Conservation (phyloP, 2,797 vertebrate genomes). For the Acipenser oxyrinchus region DNA sequence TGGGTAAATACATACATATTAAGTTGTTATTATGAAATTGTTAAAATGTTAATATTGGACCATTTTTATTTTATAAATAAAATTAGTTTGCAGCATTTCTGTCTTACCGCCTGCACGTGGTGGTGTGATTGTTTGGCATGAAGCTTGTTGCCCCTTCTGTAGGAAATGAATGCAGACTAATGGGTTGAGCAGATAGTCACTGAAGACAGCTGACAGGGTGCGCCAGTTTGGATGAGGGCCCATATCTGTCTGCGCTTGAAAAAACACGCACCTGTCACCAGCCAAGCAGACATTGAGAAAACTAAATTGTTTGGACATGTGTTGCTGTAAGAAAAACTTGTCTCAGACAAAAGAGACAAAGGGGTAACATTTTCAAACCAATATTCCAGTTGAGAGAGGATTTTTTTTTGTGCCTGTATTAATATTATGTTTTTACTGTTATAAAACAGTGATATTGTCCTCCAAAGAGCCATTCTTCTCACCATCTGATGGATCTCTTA, state of each 20-base stretch:
- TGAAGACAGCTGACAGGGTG: slow-evolving; percentile 23
- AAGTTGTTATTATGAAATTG: too few relatives aligned
- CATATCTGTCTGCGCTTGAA: slow-evolving; percentile 2
- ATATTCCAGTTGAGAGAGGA: too few relatives aligned
- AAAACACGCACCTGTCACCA: slow-evolving; percentile 30
- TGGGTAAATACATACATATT: too few relatives aligned
- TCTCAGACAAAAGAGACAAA: too few relatives aligned
- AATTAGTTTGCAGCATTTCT: background rate
- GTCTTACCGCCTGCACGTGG: background rate
- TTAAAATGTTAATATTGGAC: too few relatives aligned
- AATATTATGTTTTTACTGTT: too few relatives aligned
- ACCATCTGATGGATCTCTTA: too few relatives aligned
- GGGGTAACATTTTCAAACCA: too few relatives aligned
- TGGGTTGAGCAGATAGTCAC: slow-evolving; percentile 17
- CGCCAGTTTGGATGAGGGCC: slow-evolving; percentile 5
- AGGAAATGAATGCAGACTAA: slow-evolving; percentile 39
- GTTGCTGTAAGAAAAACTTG: background rate
- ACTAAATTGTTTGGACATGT: background rate
- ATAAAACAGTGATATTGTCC: too few relatives aligned
- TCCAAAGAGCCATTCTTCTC: too few relatives aligned
- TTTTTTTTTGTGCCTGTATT: too few relatives aligned
- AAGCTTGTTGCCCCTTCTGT: slow-evolving; percentile 34
- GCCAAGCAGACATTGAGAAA: slow-evolving; percentile 15
- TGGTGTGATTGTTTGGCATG: slow-evolving; percentile 14
- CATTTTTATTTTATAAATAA: too few relatives aligned